These are phyloP conservation scores for Phataginus tetradactyla DNA, from an alignment of 2,797 vertebrate genomes.

Conservation along the genomic window DNA sequence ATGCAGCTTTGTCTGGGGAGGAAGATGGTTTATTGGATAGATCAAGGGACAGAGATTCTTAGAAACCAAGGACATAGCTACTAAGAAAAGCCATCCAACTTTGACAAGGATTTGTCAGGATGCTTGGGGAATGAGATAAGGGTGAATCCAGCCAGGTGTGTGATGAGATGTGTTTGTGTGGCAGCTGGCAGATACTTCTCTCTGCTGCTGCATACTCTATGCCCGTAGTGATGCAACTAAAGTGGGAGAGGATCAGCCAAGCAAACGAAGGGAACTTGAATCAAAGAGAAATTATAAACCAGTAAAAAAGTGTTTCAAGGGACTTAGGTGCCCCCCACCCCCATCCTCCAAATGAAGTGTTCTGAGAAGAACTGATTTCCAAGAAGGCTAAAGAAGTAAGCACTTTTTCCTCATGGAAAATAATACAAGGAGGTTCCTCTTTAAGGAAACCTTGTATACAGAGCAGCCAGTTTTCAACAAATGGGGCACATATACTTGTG, in stretches of 20 bases:
- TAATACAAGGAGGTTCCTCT: background rate
- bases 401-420: background rate
- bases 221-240: background rate
- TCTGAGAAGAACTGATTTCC: background rate
- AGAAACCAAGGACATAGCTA: background rate
- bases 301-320: background rate
- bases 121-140: constrained; percentile 28
- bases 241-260: background rate
- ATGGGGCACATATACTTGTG: background rate
- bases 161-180: background rate
- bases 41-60: constrained; percentile 15
- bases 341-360: background rate
- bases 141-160: background rate
- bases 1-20: background rate
- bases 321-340: background rate
- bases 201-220: background rate
- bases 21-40: background rate
- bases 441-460: background rate
- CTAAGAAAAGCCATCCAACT: background rate
- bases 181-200: background rate
- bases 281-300: background rate
- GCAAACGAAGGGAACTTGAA: background rate
- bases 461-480: background rate
- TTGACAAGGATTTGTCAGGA: background rate
- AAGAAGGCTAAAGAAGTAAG: background rate